Base-by-base conservation (phyloP, 2,113 vertebrate genomes). In the Elanus axillaris region DNA sequence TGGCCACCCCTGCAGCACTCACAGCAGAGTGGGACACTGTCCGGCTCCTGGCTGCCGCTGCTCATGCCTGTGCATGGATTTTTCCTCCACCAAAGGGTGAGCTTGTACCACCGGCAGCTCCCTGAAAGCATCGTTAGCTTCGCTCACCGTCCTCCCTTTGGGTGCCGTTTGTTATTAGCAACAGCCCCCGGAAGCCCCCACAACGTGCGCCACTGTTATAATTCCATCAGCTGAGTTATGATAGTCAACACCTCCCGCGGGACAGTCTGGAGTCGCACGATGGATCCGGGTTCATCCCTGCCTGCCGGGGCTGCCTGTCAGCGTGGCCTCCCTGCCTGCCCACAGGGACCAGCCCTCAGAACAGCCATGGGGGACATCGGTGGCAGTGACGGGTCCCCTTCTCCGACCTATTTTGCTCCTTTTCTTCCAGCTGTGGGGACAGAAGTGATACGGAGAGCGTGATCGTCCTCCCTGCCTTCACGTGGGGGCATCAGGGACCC, bases 191-290 rank as follows among this genome's bases (percentile, higher is more conserved):
- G n/a, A 62, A 42, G 72, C 25, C 20, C 38, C 40, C 0, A 9
- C 53, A 11, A 23, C 4, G 4, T 5, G 6, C 6, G 4, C 16
- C 29, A 0, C 66, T 23, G 63, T 16, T 29, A 16, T 0, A 5
- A 29, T n/a, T 26, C 43, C 29, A 38, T 21, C 73, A 25, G 59
- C 55, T 9, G 69, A 32, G 47, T 9, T n/a, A 10, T 6, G 69
- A 20, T 5, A 20, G 43, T 16, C 55, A 16, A 14, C 7, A 2
- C 13, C 27, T 64, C 75, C 72, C 3, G 0, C 0, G 16, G 86
- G 79, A 67, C 32, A 4, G 25, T 11, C 68, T 50, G 67, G 58
- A 36, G n/a, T 21, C 4, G 3, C 23, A 12, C 0, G 1, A 5
- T 3, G 45, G 68, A 29, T 22, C 67, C 13, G 6, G 26, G 50